Evolutionary conservation across 2,113 vertebrate species (phyloP).

Genomic region (Takifugu bimaculatus): DNA sequence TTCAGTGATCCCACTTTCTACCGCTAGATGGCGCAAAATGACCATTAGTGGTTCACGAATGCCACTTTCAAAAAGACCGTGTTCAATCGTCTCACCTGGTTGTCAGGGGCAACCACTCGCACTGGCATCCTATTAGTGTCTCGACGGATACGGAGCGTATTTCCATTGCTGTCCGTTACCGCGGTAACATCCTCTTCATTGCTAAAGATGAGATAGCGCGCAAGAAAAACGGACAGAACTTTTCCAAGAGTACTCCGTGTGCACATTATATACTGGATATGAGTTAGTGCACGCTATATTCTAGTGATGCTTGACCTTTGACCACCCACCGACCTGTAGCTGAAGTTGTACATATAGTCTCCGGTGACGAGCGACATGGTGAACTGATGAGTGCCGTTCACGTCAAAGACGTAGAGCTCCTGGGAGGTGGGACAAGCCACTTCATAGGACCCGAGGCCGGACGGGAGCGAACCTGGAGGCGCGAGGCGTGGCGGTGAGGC

Average conservation of each 20-base stretch:
- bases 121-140: slow-evolving; percentile 96
- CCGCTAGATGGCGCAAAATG: too few relatives aligned
- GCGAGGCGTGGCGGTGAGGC: not conserved
- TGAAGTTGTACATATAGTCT: slow-evolving; percentile 97
- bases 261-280: not conserved
- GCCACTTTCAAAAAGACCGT: too few relatives aligned
- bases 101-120: slow-evolving; percentile 92
- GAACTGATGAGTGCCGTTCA: slow-evolving; percentile 94
- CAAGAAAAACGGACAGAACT: not conserved
- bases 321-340: slow-evolving; percentile 76
- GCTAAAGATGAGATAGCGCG: slow-evolving; percentile 54
- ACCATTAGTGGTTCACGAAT: too few relatives aligned
- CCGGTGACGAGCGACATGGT: slow-evolving; percentile 92
- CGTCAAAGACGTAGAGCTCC: slow-evolving; percentile 94
- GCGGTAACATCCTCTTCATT: slow-evolving; percentile 94
- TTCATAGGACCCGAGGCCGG: slow-evolving; percentile 84
- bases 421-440: slow-evolving; percentile 92
- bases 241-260: not conserved
- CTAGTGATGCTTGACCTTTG: too few relatives aligned
- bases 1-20: too few relatives aligned
- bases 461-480: slow-evolving; percentile 56
- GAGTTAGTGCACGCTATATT: too few relatives aligned
- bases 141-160: slow-evolving; percentile 89
- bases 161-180: slow-evolving; percentile 93
- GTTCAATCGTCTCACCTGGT: slow-evolving; percentile 83